These are phyloP conservation scores for Caenorhabditis uteleia DNA, from an alignment of 2,888 invertebrate genomes.

Conservation along the genomic window DNA sequence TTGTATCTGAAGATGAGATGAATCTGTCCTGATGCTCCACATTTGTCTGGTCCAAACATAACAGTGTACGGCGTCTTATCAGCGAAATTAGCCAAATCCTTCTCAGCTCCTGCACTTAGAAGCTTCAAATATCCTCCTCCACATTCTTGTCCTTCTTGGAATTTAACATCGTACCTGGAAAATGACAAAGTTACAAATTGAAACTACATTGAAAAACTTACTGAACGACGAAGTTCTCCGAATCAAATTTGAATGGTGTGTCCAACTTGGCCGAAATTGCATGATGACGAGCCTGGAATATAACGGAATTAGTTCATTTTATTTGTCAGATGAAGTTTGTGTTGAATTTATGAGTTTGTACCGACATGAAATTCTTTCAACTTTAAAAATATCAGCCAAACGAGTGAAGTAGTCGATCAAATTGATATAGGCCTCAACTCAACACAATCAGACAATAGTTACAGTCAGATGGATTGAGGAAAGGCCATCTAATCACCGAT, in stretches of 20 bases:
- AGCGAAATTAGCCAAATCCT: slow-evolving; percentile 64
- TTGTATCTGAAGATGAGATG: slow-evolving; percentile 90
- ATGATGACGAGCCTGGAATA: slow-evolving; percentile 79
- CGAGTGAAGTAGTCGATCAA: slow-evolving; percentile 22
- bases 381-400: not conserved
- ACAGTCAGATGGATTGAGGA: not conserved
- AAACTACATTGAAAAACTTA: slow-evolving; percentile 77
- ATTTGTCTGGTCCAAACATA: slow-evolving; percentile 99
- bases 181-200: too few species aligned
- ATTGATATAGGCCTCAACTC: slow-evolving; percentile 15
- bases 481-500: not conserved
- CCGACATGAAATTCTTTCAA: slow-evolving; percentile 18
- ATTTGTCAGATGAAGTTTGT: too few species aligned
- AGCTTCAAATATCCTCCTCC: slow-evolving; percentile 97
- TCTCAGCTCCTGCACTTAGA: slow-evolving; percentile 78
- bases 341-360: slow-evolving; percentile 1
- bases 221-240: slow-evolving; percentile 82
- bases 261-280: slow-evolving; percentile 84
- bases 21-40: slow-evolving; percentile 91
- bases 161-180: slow-evolving; percentile 75
- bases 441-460: not conserved
- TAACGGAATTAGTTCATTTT: too few species aligned
- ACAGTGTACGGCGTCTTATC: slow-evolving; percentile 97
- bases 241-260: slow-evolving; percentile 82
- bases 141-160: slow-evolving; percentile 96